Evolutionary conservation across 35 echinoderm and acorn worm species (phyloP), one percentile per base, ranked within the genome.

Genomic region (Heliocidaris tuberculata): DNA sequence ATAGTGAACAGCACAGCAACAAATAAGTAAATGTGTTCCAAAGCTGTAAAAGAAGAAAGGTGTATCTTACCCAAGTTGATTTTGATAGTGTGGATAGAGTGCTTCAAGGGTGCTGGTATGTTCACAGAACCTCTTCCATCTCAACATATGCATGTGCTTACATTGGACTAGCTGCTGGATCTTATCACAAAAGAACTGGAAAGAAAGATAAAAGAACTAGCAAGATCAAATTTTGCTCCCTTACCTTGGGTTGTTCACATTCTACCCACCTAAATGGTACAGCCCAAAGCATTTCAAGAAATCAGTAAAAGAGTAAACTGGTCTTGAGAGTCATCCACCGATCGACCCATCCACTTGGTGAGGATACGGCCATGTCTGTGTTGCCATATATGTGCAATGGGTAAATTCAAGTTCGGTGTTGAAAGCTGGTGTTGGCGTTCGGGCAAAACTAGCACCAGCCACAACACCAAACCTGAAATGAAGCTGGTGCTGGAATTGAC

Each of bases 71-170:
- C 90, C 95, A 32, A 99, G 70, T 97, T 97, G 86, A 70, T 99
- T 96, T 85, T 99, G 98, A 61, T 99, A 99, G 13, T 96, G 65
- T 61, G 98, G 96, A 93, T 97, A 99, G 31, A 99, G 89, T n/a
- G 97, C 94, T 86, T 99, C 98, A 97, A 99, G 86, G 21, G 94
- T 95, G 87, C 96, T 97, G 87, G 98, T 97, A 85, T 99, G 98
- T 50, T 97, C 97, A 96, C 98, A 99, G 88, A 99, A 99, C 65
- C 98, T 94, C 50, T 97, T 99, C 98, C 98, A 99, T 94, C 98
- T 47, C 60, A 99, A 61, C 98, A 99, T 97, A 61, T 99, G 98
- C 97, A 99, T 97, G 54, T 99, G 97, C 71, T 99, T 99, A 90
- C 98, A 97, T 49, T 99, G 98, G 13, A 99, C 98, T 48, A 99